A percentile compares a stretch with the other conserved stretches of the same genome.
Conservation (phyloP, 2,797 vertebrate species). For the Enteromius treurensis region DNA sequence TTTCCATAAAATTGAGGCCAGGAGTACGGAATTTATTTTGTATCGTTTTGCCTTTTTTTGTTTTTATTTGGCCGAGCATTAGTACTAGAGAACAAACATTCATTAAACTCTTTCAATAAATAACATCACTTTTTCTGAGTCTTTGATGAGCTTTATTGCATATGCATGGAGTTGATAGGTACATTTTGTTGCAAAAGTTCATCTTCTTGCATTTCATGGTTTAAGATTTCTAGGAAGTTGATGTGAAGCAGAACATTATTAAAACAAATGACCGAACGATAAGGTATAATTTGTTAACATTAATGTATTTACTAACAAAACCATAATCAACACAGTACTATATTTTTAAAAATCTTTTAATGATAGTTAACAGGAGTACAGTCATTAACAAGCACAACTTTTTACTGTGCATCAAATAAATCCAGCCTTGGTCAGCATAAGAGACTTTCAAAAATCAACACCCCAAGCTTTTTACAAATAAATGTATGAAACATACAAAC, state of each 20-base stretch:
- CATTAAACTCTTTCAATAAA: constrained; percentile 79
- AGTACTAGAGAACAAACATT: constrained; percentile 68
- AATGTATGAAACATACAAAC: neutral
- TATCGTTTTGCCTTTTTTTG: constrained; percentile 38
- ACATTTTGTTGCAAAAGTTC: neutral
- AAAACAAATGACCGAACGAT: neutral
- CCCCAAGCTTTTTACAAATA: neutral
- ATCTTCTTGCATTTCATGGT: neutral
- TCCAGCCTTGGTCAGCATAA: neutral
- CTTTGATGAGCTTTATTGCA: constrained; percentile 24
- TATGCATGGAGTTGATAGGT: neutral
- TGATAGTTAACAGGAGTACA: too few relatives aligned
- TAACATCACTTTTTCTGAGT: constrained; percentile 29
- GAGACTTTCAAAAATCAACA: neutral
- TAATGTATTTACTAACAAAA: too few relatives aligned
- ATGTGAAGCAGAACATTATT: too few relatives aligned
- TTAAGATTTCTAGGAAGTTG: neutral
- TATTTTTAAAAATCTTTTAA: too few relatives aligned
- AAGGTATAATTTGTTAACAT: too few relatives aligned
- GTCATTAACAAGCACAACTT: too few relatives aligned
- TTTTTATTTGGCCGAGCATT: constrained; percentile 69
- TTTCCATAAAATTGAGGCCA: constrained; percentile 53
- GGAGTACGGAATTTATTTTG: constrained; percentile 56
- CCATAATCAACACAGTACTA: too few relatives aligned
- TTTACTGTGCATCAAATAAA: neutral